Percentiles rank a stretch among this genome's conserved stretches.
Evolutionary conservation across 2,113 vertebrate species (phyloP).

Genomic region (Chaetura pelagica): DNA sequence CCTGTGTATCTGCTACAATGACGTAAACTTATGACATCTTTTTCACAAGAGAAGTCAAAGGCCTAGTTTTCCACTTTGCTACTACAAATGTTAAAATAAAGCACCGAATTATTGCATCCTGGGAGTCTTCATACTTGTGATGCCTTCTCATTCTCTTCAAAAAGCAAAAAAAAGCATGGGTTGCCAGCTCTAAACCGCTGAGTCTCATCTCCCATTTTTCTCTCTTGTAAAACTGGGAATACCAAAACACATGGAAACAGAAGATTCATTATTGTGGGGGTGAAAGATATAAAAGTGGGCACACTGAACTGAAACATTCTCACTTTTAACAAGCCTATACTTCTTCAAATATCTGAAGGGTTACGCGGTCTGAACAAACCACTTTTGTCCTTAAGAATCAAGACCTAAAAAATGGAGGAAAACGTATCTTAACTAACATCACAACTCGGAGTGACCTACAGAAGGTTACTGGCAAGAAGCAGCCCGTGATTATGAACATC

Average conservation of each 20-base stretch:
- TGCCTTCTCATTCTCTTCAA: neutral
- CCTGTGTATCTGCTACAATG: neutral
- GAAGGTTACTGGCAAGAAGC: neutral
- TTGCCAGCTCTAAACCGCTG: neutral
- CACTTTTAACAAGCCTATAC: neutral
- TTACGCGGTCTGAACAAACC: neutral
- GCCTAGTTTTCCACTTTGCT: neutral
- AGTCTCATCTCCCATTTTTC: neutral
- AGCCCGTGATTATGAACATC: neutral
- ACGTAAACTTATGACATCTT: neutral
- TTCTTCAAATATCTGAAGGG: neutral
- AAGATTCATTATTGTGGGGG: neutral
- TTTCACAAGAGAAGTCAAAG: neutral
- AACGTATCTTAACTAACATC: accelerated
- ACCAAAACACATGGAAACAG: neutral
- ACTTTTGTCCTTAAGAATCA: neutral
- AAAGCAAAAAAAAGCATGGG: neutral
- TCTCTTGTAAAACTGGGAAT: neutral
- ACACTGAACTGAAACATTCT: neutral
- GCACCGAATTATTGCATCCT: neutral
- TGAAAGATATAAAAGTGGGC: neutral
- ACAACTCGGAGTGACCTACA: neutral
- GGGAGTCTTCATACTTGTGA: neutral
- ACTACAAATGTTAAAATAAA: neutral
- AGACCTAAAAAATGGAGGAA: neutral